Percentiles rank a stretch among this genome's conserved stretches.
These are phyloP conservation scores for Eunapius fragilis DNA, from an alignment of 37 sponge, comb jelly and placozoan genomes.

Conservation along the genomic window DNA sequence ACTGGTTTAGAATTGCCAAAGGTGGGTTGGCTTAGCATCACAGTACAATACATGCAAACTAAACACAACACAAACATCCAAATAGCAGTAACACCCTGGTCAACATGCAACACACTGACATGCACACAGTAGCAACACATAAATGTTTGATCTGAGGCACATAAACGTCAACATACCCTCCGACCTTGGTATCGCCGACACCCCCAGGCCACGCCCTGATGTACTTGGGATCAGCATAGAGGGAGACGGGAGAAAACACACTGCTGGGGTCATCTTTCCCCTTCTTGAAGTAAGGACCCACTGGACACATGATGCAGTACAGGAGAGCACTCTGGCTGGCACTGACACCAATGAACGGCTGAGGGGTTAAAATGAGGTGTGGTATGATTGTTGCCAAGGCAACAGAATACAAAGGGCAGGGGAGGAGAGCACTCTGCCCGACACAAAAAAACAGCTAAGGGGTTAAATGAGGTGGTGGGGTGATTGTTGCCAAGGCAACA, in stretches of 20 bases:
- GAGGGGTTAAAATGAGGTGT: background rate
- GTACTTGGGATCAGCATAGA: conserved; percentile 90
- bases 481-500: background rate
- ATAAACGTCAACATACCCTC: conserved; percentile 85
- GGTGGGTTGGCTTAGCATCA: no score
- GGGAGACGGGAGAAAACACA: conserved; percentile 83
- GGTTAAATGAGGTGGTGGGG: background rate
- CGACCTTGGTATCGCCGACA: conserved; percentile 87
- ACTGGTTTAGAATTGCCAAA: no score
- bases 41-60: no score
- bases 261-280: conserved; percentile 31
- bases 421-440: no score
- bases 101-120: no score
- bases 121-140: no score
- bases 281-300: conserved; percentile 92
- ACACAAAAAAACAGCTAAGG: no score
- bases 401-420: background rate
- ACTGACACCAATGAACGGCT: conserved; percentile 89
- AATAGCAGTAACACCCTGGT: no score
- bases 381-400: background rate
- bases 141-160: background rate
- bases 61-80: no score
- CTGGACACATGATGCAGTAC: conserved; percentile 86
- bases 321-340: conserved; percentile 76
- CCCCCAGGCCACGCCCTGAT: conserved; percentile 97